Evolutionary conservation across 2,888 invertebrate genomes (phyloP).

Genomic region (Zaprionus lineosus): DNA sequence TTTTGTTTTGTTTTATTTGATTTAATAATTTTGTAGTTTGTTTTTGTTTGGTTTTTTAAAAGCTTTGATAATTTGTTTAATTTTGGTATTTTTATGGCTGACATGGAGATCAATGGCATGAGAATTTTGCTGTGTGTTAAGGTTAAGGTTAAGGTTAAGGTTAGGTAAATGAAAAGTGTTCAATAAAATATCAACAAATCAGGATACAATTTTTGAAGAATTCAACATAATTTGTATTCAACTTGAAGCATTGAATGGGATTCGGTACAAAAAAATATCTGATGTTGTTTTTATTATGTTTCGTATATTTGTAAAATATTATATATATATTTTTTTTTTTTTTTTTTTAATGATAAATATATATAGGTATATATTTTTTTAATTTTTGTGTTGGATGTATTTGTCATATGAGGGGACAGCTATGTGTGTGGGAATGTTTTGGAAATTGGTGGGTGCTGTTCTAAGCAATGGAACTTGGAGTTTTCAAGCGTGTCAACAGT

Average conservation of each 20-base stretch:
- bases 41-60: constrained; percentile 22
- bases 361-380: background rate
- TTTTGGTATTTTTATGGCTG: constrained; percentile 40
- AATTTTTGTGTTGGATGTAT: constrained; percentile 5
- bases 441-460: constrained; percentile 12
- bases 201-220: background rate
- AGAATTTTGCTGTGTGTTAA: constrained; percentile 58
- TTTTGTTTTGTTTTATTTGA: background rate
- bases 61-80: constrained; percentile 30
- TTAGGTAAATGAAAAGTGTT: constrained; percentile 14
- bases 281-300: too few relatives aligned
- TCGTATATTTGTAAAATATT: too few relatives aligned
- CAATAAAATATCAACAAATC: background rate
- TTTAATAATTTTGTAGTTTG: constrained; percentile 10
- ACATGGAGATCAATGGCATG: constrained; percentile 61
- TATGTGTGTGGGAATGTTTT: constrained; percentile 10
- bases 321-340: too few relatives aligned
- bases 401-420: constrained; percentile 17
- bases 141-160: too few relatives aligned
- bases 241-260: too few relatives aligned
- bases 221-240: background rate
- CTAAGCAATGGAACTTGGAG: constrained; percentile 19
- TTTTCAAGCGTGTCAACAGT: constrained; percentile 31
- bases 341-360: too few relatives aligned
- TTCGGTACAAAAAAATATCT: too few relatives aligned